These are phyloP conservation scores for Gadopsis marmoratus DNA, from an alignment of 2,797 vertebrate genomes.

Conservation along the genomic window DNA sequence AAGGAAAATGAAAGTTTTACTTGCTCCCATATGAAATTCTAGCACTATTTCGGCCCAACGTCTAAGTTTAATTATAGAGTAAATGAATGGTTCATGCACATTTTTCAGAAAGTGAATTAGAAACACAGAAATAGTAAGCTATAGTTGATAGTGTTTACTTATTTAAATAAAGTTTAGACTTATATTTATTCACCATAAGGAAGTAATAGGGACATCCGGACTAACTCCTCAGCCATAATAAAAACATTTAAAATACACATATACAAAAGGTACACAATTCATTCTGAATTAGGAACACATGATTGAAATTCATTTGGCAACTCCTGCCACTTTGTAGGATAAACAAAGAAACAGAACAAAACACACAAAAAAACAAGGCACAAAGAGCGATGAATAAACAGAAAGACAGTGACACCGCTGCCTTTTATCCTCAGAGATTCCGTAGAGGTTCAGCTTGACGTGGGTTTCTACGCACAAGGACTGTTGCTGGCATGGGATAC, in stretches of 20 bases:
- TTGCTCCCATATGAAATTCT: background rate
- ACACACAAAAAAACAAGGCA: background rate
- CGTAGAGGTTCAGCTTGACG: conserved; percentile 52
- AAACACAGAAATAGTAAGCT: background rate
- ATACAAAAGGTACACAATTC: background rate
- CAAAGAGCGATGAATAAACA: conserved; percentile 16
- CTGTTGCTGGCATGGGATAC: conserved; percentile 65
- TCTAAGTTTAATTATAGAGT: too few species aligned
- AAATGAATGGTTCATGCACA: background rate
- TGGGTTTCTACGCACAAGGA: conserved; percentile 49
- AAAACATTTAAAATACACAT: too few species aligned
- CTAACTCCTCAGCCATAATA: background rate
- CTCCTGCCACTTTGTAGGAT: conserved; percentile 3
- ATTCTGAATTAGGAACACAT: background rate
- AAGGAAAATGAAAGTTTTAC: background rate
- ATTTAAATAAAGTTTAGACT: background rate
- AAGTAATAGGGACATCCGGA: background rate
- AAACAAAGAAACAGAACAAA: background rate
- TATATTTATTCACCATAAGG: background rate
- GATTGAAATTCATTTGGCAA: conserved; percentile 7
- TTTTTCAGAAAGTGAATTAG: background rate
- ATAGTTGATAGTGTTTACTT: background rate
- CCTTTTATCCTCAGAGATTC: conserved; percentile 48
- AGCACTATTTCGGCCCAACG: background rate
- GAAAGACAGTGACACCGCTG: conserved; percentile 8